These are phyloP conservation scores for Sparus aurata DNA, from an alignment of 2,797 vertebrate genomes.

Conservation along the genomic window DNA sequence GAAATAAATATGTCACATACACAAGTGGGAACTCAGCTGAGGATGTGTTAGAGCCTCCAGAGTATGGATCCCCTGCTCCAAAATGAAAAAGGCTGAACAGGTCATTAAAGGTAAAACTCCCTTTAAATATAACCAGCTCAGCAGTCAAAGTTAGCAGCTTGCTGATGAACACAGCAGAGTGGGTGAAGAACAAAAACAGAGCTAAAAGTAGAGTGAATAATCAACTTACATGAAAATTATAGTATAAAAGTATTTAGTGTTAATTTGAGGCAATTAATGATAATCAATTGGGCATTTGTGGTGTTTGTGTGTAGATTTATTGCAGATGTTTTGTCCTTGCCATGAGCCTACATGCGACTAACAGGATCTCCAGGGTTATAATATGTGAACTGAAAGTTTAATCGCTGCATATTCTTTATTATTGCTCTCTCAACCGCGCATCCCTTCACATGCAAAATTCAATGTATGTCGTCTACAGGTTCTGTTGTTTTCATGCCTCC, in stretches of 20 bases:
- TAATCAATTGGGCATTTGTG: background rate
- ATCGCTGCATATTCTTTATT: too few relatives aligned
- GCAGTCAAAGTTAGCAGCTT: background rate
- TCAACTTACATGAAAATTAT: background rate
- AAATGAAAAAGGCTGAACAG: background rate
- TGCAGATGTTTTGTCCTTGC: background rate
- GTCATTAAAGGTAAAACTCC: background rate
- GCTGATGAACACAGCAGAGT: background rate
- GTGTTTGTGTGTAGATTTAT: background rate
- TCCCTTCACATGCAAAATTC: too few relatives aligned
- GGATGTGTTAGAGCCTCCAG: background rate
- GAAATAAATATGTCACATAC: conserved; percentile 27
- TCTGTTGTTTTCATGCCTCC: too few relatives aligned
- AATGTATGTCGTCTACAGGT: too few relatives aligned
- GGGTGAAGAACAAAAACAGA: background rate
- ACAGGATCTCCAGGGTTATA: background rate
- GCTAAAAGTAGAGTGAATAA: background rate
- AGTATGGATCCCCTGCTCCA: background rate
- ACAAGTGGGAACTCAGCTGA: background rate
- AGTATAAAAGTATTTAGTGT: background rate
- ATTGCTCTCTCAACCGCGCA: too few relatives aligned
- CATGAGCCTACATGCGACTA: background rate
- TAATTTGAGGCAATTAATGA: background rate
- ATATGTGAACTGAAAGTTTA: too few relatives aligned
- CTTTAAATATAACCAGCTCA: background rate